Percentiles rank a stretch among this genome's conserved stretches.
Conservation (phyloP, 2,888 invertebrate genomes). For the Aplocera efformata region DNA sequence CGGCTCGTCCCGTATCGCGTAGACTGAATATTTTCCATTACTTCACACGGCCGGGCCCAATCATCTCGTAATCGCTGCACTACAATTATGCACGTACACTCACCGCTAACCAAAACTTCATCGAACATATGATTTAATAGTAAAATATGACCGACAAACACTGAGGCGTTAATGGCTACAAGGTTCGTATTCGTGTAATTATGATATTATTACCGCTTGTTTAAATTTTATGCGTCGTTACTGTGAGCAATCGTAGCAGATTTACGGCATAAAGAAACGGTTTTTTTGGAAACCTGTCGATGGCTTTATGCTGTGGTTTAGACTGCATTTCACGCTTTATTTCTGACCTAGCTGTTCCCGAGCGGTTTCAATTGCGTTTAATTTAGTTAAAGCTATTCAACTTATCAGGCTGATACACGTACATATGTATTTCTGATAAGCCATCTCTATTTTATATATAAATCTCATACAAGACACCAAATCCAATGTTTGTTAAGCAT, state of each 20-base stretch:
- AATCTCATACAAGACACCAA: no score
- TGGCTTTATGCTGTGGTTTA: constrained; percentile 20
- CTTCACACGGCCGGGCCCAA: constrained; percentile 27
- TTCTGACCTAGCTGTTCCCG: no score
- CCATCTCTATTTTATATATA: no score
- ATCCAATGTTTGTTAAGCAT: no score
- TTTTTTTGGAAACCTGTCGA: constrained; percentile 39
- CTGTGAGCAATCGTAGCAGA: constrained; percentile 37
- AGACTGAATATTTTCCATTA: constrained; percentile 21
- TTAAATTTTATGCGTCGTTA: constrained; percentile 43
- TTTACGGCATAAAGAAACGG: constrained; percentile 49
- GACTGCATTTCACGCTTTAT: constrained; percentile 17
- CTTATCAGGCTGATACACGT: no score
- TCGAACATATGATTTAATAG: constrained; percentile 56
- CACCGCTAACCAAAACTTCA: constrained; percentile 43
- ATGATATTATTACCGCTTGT: constrained; percentile 56
- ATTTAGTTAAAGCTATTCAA: no score
- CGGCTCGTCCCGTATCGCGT: constrained; percentile 1
- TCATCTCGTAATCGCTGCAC: constrained; percentile 55
- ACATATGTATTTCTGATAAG: no score
- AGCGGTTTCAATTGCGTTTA: no score
- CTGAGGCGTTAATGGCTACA: constrained; percentile 48
- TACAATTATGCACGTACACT: constrained; percentile 52
- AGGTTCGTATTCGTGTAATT: constrained; percentile 52
- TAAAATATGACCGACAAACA: constrained; percentile 57